A percentile compares a stretch with the other conserved stretches of the same genome.
phyloP scores from a whole-genome alignment of 2,888 invertebrate genomes.

The Drosophila diplacantha region DNA sequence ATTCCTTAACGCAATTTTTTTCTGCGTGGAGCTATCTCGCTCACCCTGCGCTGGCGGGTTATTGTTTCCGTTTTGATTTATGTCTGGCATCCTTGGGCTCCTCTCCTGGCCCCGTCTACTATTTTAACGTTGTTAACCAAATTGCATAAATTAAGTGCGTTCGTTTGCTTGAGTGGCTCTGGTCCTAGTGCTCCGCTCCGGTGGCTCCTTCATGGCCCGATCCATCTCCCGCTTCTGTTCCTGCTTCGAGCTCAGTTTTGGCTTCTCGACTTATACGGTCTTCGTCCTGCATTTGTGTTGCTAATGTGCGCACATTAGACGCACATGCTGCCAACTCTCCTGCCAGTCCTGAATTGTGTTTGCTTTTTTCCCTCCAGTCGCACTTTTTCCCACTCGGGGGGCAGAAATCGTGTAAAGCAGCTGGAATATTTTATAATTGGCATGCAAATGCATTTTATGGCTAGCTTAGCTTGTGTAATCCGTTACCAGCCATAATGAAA shows the following conservation, averaged over 20 bases:
- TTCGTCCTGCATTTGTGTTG: slow-evolving; percentile 64
- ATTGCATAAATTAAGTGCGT: slow-evolving; percentile 77
- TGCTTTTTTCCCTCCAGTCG: slow-evolving; percentile 21
- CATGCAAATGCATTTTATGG: slow-evolving; percentile 51
- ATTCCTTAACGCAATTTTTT: slow-evolving; percentile 5
- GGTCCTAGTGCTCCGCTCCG: slow-evolving; percentile 35
- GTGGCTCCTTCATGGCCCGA: slow-evolving; percentile 5
- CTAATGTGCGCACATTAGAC: slow-evolving; percentile 72
- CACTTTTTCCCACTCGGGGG: slow-evolving; percentile 25
- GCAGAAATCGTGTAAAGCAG: slow-evolving; percentile 37
- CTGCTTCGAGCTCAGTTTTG: slow-evolving; percentile 10
- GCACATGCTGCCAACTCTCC: slow-evolving; percentile 60
- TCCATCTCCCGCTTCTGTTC: not conserved
- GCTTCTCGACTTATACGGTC: slow-evolving; percentile 28
- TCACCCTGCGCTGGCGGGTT: slow-evolving; percentile 40
- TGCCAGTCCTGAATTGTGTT: slow-evolving; percentile 31
- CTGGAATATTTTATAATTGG: slow-evolving; percentile 49
- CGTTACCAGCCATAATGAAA: slow-evolving; percentile 18
- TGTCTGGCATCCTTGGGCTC: slow-evolving; percentile 47
- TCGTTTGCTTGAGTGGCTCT: slow-evolving; percentile 69
- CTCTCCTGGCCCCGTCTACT: slow-evolving; percentile 52
- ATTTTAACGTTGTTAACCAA: slow-evolving; percentile 76
- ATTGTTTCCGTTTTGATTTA: slow-evolving; percentile 72
- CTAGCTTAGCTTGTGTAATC: slow-evolving; percentile 26
- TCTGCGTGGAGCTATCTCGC: slow-evolving; percentile 15